A percentile compares a stretch with the other conserved stretches of the same genome.
Evolutionary conservation across 2,888 invertebrate genomes (phyloP).

Genomic region (Monoplex corrugatus): DNA sequence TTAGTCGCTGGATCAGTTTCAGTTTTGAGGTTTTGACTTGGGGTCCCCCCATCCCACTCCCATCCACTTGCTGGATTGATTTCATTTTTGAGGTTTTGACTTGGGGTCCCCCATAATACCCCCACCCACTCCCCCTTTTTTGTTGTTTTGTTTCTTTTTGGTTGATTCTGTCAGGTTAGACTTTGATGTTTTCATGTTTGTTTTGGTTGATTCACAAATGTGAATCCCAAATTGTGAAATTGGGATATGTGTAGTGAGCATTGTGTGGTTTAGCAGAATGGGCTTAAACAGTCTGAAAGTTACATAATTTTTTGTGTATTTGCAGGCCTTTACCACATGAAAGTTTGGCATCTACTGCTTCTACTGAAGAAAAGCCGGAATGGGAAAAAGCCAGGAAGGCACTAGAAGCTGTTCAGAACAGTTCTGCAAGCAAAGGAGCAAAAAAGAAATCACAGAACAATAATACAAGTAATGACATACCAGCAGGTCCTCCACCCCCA

Average conservation of each 20-base stretch:
- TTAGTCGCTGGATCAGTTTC: no score
- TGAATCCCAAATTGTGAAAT: background rate
- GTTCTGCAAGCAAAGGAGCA: conserved; percentile 29
- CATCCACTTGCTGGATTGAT: no score
- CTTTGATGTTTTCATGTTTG: no score
- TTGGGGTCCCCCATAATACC: no score
- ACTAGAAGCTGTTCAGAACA: conserved; percentile 66
- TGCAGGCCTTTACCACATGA: conserved; percentile 30
- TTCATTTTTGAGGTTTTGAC: no score
- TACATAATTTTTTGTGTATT: background rate
- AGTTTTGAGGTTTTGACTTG: no score
- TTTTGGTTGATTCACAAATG: no score
- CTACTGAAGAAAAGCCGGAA: conserved; percentile 61
- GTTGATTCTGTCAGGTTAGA: no score
- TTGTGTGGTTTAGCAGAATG: background rate
- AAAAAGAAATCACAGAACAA: conserved; percentile 44
- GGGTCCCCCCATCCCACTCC: no score
- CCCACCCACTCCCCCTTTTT: no score
- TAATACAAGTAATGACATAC: background rate
- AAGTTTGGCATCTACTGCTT: conserved; percentile 26
- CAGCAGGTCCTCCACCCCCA: conserved; percentile 42
- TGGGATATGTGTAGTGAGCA: background rate
- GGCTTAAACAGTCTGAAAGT: no score
- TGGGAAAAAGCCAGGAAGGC: conserved; percentile 77
- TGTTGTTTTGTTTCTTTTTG: background rate